Percentiles rank a stretch among this genome's conserved stretches.
These are phyloP conservation scores for Scolanthus callimorphus DNA, from an alignment of 92 coral and sea anemone species.

Conservation along the genomic window DNA sequence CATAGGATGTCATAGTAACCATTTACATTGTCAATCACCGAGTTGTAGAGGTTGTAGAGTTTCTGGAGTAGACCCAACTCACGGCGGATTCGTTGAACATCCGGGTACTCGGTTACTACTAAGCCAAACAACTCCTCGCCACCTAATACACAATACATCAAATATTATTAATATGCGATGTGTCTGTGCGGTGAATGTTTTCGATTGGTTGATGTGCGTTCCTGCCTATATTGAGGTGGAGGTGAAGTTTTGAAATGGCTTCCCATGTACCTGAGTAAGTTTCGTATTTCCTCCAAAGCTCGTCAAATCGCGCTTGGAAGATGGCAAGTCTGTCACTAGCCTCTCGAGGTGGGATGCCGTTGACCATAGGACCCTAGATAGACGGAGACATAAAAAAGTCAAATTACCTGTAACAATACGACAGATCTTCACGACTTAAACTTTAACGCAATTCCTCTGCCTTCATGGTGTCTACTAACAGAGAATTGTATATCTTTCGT, in stretches of 20 bases:
- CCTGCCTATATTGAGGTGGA: too few species aligned
- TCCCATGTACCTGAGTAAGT: constrained; percentile 94
- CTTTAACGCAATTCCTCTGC: too few species aligned
- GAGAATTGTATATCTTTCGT: too few species aligned
- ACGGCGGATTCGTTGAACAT: constrained; percentile 85
- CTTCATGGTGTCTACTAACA: too few species aligned
- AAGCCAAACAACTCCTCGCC: constrained; percentile 97
- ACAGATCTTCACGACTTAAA: too few species aligned
- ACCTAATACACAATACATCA: constrained; percentile 64
- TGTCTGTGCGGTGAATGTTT: too few species aligned
- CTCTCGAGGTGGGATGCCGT: constrained; percentile 92
- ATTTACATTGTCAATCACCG: constrained; percentile 95
- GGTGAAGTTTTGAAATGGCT: too few species aligned
- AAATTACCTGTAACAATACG: too few species aligned
- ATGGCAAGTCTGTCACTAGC: constrained; percentile 97
- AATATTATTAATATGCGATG: too few species aligned
- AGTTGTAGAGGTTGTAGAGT: constrained; percentile 90
- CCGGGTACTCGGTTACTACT: constrained; percentile 87
- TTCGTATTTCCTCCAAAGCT: constrained; percentile 96
- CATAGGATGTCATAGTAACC: constrained; percentile 97
- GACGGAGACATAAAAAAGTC: too few species aligned
- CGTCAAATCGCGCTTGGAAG: constrained; percentile 98
- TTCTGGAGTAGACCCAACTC: constrained; percentile 92
- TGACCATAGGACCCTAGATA: constrained; percentile 99
- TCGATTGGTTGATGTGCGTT: too few species aligned